Evolutionary conservation across 2,797 vertebrate genomes (phyloP).

Genomic region (Anguilla obscura): DNA sequence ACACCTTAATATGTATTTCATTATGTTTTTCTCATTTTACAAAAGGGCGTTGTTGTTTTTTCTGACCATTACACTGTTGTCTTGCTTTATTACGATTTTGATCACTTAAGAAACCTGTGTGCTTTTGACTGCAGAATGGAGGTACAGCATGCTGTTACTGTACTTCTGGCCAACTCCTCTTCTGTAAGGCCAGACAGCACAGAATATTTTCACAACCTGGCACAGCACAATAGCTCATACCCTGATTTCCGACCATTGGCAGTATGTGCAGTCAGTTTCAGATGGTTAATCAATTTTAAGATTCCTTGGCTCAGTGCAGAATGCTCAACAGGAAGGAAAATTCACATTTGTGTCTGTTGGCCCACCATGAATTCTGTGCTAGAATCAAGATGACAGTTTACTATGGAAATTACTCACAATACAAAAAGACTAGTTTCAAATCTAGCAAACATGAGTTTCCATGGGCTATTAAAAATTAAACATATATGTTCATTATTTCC

Average conservation of each 20-base stretch:
- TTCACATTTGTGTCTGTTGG: constrained; percentile 31
- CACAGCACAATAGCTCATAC: constrained; percentile 38
- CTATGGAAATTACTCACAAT: background rate
- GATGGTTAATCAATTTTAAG: constrained; percentile 54
- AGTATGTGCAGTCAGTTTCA: constrained; percentile 49
- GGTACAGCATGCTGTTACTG: background rate
- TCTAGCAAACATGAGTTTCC: background rate
- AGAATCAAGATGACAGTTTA: background rate
- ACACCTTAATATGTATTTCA: too few relatives aligned
- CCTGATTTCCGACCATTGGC: constrained; percentile 46
- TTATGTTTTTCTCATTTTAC: too few relatives aligned
- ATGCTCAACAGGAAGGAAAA: constrained; percentile 44
- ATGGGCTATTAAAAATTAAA: background rate
- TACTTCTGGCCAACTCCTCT: background rate
- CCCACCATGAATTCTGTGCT: background rate
- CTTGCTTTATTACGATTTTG: background rate
- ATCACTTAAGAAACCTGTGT: background rate
- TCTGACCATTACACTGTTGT: background rate
- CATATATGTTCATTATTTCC: too few relatives aligned
- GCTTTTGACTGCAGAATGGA: background rate
- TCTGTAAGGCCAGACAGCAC: constrained; percentile 30
- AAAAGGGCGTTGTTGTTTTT: background rate
- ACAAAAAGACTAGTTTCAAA: background rate
- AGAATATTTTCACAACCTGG: constrained; percentile 19
- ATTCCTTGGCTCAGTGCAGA: constrained; percentile 43